A percentile compares a stretch with the other conserved stretches of the same genome.
Evolutionary conservation across 2,888 invertebrate genomes (phyloP).

Genomic region (Caenorhabditis angaria): DNA sequence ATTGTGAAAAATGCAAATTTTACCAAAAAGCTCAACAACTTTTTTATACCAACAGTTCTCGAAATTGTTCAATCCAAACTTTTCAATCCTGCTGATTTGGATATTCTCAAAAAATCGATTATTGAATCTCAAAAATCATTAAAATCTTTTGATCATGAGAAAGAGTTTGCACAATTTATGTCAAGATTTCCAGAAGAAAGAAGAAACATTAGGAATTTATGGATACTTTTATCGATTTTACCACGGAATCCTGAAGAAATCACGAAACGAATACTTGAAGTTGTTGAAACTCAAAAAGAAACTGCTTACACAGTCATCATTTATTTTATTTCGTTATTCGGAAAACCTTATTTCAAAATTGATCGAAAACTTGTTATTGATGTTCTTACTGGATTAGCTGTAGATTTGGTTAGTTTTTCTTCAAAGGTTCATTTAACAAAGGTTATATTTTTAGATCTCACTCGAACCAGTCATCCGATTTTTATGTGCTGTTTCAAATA

Average conservation of each 20-base stretch:
- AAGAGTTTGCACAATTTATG: background rate
- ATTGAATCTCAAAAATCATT: background rate
- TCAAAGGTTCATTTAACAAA: background rate
- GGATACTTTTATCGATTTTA: background rate
- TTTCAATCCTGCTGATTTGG: background rate
- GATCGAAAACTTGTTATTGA: slow-evolving; percentile 10
- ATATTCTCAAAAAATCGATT: background rate
- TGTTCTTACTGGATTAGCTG: background rate
- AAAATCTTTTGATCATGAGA: background rate
- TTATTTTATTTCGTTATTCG: slow-evolving; percentile 14
- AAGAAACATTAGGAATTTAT: background rate
- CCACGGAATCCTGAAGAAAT: background rate
- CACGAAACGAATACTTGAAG: background rate
- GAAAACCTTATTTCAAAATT: slow-evolving; percentile 9
- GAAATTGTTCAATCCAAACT: background rate
- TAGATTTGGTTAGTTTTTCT: slow-evolving; percentile 14
- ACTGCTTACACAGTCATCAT: background rate
- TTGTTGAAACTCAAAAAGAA: background rate
- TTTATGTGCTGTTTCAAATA: background rate
- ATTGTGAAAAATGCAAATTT: background rate
- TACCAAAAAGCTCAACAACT: background rate
- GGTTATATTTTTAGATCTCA: slow-evolving; percentile 7
- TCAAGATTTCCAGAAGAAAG: background rate
- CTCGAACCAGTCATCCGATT: slow-evolving; percentile 10
- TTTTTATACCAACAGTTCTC: background rate